phyloP scores from a whole-genome alignment of 2,797 vertebrate genomes.

The Cephalopachus bancanus region DNA sequence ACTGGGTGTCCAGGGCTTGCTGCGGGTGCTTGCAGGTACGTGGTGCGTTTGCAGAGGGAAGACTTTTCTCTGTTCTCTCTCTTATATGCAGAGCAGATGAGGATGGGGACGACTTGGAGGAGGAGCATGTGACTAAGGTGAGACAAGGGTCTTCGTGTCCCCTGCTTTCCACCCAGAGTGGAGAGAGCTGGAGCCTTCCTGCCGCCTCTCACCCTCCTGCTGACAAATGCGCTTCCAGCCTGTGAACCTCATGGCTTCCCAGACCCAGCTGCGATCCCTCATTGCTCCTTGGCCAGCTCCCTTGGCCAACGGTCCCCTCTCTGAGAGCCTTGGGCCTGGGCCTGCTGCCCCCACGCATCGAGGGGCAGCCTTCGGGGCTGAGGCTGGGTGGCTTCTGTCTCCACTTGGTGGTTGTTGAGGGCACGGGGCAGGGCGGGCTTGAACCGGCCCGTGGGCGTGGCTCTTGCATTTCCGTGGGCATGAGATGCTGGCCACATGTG shows the following conservation, averaged over 20 bases:
- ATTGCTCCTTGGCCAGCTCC: too few species aligned
- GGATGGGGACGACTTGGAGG: slow-evolving; percentile 94
- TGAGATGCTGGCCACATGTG: neutral
- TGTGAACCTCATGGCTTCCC: neutral
- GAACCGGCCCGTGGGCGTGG: too few species aligned
- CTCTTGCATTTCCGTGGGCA: too few species aligned
- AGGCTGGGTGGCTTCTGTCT: neutral
- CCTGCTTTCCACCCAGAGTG: neutral
- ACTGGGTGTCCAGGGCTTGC: neutral
- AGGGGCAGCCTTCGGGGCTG: neutral
- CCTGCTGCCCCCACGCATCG: too few species aligned
- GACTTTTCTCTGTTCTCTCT: neutral
- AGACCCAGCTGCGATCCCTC: neutral
- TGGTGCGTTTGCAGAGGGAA: neutral
- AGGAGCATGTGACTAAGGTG: slow-evolving; percentile 97
- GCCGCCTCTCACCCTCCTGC: neutral
- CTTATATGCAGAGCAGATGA: slow-evolving; percentile 89
- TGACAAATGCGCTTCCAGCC: neutral
- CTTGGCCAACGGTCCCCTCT: too few species aligned
- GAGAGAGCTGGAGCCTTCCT: rapidly evolving
- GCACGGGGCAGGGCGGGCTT: too few species aligned
- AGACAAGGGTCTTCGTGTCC: neutral
- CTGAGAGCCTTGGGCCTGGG: too few species aligned
- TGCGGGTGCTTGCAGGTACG: rapidly evolving
- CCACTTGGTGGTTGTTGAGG: too few species aligned